Percentiles rank a stretch among this genome's conserved stretches.
Conservation (phyloP, 2,797 vertebrate species). For the Stomatorhinus walkeri region DNA sequence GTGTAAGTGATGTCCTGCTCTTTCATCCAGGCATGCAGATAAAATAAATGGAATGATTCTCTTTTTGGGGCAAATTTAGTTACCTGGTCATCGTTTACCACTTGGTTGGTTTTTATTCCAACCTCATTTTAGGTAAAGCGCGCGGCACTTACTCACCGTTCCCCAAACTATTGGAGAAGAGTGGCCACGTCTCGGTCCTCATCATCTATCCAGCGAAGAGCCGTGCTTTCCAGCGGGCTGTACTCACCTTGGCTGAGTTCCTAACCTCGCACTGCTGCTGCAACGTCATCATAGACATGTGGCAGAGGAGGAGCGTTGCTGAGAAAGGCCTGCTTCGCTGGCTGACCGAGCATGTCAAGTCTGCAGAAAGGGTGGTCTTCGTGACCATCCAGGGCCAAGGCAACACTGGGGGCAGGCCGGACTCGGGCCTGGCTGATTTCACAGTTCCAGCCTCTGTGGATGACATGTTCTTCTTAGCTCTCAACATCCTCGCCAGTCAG, state of each 20-base stretch:
- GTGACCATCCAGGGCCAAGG: slow-evolving; percentile 41
- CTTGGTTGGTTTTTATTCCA: neutral
- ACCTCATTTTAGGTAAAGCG: slow-evolving; percentile 31
- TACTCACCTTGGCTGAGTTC: slow-evolving; percentile 64
- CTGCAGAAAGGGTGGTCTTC: slow-evolving; percentile 61
- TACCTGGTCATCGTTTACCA: neutral
- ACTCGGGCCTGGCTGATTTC: slow-evolving; percentile 17
- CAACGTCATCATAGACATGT: slow-evolving; percentile 60
- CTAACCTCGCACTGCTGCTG: slow-evolving; percentile 54
- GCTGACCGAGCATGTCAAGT: slow-evolving; percentile 56
- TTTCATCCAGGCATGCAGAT: neutral
- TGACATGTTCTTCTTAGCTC: slow-evolving; percentile 63
- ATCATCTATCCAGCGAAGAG: slow-evolving; percentile 63
- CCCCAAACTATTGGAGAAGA: neutral
- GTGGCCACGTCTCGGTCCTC: slow-evolving; percentile 45
- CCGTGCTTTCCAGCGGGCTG: slow-evolving; percentile 55
- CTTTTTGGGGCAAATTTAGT: neutral
- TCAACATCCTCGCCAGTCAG: slow-evolving; percentile 64
- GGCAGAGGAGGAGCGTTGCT: slow-evolving; percentile 66
- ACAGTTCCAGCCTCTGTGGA: slow-evolving; percentile 51
- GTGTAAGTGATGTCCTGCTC: slow-evolving; percentile 7
- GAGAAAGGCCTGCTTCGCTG: slow-evolving; percentile 66
- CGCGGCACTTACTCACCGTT: neutral
- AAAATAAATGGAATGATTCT: neutral
- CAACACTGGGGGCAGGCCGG: neutral